Conservation (phyloP, 2,113 vertebrate species). For the Symphodus melops region DNA sequence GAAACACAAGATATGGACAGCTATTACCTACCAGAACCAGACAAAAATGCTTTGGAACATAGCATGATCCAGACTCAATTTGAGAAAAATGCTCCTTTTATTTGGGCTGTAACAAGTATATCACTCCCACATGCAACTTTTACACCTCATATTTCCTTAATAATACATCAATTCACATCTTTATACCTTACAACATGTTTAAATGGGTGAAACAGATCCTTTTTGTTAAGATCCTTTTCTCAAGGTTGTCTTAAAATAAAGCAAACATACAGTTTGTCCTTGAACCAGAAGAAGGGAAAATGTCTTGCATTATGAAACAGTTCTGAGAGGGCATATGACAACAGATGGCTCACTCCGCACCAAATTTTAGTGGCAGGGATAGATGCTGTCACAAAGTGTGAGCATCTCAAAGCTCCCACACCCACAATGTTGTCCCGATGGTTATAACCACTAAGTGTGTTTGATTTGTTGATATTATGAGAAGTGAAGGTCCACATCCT, state of each 20-base stretch:
- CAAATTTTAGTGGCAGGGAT: constrained; percentile 19
- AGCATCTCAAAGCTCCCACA: constrained; percentile 40
- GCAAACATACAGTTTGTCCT: constrained; percentile 22
- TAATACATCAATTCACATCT: neutral
- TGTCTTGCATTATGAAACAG: constrained; percentile 19
- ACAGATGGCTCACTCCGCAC: neutral
- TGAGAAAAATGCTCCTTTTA: too few species aligned
- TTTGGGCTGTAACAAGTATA: too few species aligned
- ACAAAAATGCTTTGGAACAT: constrained; percentile 35
- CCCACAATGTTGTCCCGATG: neutral
- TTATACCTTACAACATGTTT: too few species aligned
- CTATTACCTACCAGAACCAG: constrained; percentile 41
- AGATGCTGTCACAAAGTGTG: constrained; percentile 46
- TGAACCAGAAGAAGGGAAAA: constrained; percentile 46
- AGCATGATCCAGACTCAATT: neutral
- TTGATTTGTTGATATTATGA: constrained; percentile 28
- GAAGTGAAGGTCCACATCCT: constrained; percentile 22
- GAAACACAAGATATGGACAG: constrained; percentile 4
- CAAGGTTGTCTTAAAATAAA: constrained; percentile 18
- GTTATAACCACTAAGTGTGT: constrained; percentile 25
- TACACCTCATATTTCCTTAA: neutral
- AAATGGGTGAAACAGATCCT: too few species aligned
- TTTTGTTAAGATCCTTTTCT: neutral
- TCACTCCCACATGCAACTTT: too few species aligned
- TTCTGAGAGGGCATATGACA: constrained; percentile 21